phyloP scores from a whole-genome alignment of 2,888 invertebrate genomes.

The Lithophane leautieri region DNA sequence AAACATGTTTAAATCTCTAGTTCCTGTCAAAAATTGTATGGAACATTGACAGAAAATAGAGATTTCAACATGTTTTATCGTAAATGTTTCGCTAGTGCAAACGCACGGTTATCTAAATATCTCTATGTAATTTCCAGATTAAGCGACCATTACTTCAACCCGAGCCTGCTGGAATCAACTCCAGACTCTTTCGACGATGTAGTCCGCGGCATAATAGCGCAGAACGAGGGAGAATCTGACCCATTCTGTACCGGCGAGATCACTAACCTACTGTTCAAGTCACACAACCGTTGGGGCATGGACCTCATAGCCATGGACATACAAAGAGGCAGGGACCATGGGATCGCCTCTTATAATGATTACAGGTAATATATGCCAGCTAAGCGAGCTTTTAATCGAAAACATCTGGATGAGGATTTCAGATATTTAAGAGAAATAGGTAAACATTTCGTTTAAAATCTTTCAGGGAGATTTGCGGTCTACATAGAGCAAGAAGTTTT shows the following conservation, averaged over 20 bases:
- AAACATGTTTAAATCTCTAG: too few relatives aligned
- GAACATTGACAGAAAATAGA: too few relatives aligned
- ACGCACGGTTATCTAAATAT: background rate
- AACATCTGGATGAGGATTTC: background rate
- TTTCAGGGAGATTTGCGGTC: constrained; percentile 94
- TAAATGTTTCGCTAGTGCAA: too few relatives aligned
- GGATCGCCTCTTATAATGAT: constrained; percentile 91
- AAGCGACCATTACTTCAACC: constrained; percentile 90
- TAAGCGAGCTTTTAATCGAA: background rate
- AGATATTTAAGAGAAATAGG: background rate
- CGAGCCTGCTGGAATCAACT: constrained; percentile 87
- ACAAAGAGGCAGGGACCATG: constrained; percentile 92
- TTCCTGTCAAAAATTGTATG: too few relatives aligned
- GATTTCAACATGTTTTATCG: too few relatives aligned
- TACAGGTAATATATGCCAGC: constrained; percentile 84
- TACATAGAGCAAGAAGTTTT: constrained; percentile 92
- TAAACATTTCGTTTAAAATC: background rate
- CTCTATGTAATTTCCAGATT: constrained; percentile 76
- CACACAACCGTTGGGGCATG: constrained; percentile 87
- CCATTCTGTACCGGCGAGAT: constrained; percentile 88
- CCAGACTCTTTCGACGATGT: constrained; percentile 88
- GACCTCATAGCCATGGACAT: constrained; percentile 92
- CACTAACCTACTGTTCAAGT: constrained; percentile 87
- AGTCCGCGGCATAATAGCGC: constrained; percentile 89
- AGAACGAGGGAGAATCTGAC: constrained; percentile 90